Evolutionary conservation across 2,797 vertebrate genomes (phyloP), one percentile per base, ranked within the genome.

Genomic region (Sebastes steindachneri): DNA sequence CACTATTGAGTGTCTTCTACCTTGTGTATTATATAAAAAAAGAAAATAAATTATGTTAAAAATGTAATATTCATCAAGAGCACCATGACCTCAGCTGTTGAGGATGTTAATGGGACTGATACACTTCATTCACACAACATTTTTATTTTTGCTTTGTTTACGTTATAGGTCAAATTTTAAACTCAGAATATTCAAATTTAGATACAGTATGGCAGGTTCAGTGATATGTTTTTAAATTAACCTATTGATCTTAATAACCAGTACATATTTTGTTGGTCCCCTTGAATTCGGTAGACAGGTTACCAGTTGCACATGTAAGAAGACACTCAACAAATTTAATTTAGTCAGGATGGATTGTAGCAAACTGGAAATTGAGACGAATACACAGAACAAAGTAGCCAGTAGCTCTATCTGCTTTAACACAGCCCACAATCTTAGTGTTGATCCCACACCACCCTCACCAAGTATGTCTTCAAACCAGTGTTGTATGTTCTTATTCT

Each of bases 161-260:
- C 14, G 28, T 63, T 53, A 55, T 10, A 9, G 11, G 26, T 41
- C 9, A 3, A 5, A 21, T 23, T 31, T 51, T 6, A 21, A 1
- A 31, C 7, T 19, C 23, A 31, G 2, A 7, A 23, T 35, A 60
- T 35, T 51, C 3, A 29, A 55, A 41, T 62, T 23, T 31, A 21
- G 10, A 35, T 53, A 35, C 37, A 76, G 7, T 3, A 10, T 35
- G 28, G 15, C 11, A 41, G 7, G n/a, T 33, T 29, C 17, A 33
- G 25, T 35, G 3, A n/a, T 48, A 10, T 11, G 1, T 12, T 3
- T 53, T 87, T 48, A 92, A 29, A 79, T 73, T 2, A 75, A 14
- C 28, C 68, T 84, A 19, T 75, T 81, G 17, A 92, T 76, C 41
- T 79, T 91, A 41, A 94, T 74, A 70, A 94, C 76, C 28, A 93